Evolutionary conservation across 2,797 vertebrate genomes (phyloP).

Genomic region (Sebastes kiyomatsui): DNA sequence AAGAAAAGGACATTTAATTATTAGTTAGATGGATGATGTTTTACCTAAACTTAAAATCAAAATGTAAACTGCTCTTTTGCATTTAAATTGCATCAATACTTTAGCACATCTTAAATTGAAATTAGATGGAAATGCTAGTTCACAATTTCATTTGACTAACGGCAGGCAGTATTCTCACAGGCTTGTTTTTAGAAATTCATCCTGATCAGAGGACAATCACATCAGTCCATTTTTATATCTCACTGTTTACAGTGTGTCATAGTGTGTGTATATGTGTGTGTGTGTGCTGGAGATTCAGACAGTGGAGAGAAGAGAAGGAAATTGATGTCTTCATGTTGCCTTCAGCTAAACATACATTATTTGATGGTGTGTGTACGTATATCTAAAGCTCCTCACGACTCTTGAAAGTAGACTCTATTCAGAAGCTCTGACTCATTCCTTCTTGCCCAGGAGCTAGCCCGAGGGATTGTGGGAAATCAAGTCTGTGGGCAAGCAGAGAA

Average conservation of each 20-base stretch:
- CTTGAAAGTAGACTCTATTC: slow-evolving; percentile 39
- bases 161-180: background rate
- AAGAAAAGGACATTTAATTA: background rate
- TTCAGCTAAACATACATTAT: background rate
- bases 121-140: background rate
- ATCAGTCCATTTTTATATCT: background rate
- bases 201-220: background rate
- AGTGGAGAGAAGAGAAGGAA: background rate
- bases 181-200: background rate
- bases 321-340: background rate
- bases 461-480: slow-evolving; percentile 68
- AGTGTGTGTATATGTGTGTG: background rate
- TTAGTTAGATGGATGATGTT: background rate
- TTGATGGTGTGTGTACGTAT: background rate
- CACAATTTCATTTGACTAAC: background rate
- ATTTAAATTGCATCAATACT: background rate
- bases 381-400: slow-evolving; percentile 26
- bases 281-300: background rate
- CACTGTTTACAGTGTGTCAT: background rate
- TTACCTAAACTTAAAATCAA: background rate
- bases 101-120: background rate
- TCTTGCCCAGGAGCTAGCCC: slow-evolving; percentile 49
- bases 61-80: background rate
- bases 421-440: slow-evolving; percentile 71
- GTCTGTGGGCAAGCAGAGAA: slow-evolving; percentile 54